These are phyloP conservation scores for Leptinotarsa undecemlineata DNA, from an alignment of 1,140 invertebrate genomes.

Conservation along the genomic window DNA sequence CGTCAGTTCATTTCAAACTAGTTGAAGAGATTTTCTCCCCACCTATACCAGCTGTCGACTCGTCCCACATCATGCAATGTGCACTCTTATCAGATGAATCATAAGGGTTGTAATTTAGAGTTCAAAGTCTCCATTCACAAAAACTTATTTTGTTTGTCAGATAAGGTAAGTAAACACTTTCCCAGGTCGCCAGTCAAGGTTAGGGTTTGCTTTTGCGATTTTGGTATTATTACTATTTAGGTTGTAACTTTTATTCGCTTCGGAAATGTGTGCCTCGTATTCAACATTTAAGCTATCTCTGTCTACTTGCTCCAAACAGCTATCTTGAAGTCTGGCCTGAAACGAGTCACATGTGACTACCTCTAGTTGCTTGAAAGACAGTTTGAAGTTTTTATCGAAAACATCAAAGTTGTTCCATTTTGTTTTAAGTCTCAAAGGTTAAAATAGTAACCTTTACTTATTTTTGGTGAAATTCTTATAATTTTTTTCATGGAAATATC, in stretches of 20 bases:
- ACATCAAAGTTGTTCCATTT: too few relatives aligned
- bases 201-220: neutral
- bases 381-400: neutral
- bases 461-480: too few relatives aligned
- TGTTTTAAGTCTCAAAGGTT: neutral
- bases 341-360: neutral
- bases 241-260: neutral
- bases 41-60: neutral
- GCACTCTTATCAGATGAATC: neutral
- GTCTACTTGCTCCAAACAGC: neutral
- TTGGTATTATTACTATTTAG: neutral
- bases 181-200: neutral
- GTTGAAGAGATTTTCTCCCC: neutral
- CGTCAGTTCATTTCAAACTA: neutral
- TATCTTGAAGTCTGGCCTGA: neutral
- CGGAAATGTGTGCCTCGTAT: slow-evolving; percentile 8
- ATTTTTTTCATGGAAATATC: too few relatives aligned
- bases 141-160: neutral
- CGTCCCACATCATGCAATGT: neutral
- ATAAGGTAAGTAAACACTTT: neutral
- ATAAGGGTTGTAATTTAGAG: neutral
- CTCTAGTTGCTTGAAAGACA: neutral
- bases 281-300: neutral
- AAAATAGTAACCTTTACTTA: too few relatives aligned
- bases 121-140: slow-evolving; percentile 3